Evolutionary conservation across 2,113 vertebrate species (phyloP), one percentile per base, ranked within the genome.

Genomic region (Phalacrocorax pelagicus): DNA sequence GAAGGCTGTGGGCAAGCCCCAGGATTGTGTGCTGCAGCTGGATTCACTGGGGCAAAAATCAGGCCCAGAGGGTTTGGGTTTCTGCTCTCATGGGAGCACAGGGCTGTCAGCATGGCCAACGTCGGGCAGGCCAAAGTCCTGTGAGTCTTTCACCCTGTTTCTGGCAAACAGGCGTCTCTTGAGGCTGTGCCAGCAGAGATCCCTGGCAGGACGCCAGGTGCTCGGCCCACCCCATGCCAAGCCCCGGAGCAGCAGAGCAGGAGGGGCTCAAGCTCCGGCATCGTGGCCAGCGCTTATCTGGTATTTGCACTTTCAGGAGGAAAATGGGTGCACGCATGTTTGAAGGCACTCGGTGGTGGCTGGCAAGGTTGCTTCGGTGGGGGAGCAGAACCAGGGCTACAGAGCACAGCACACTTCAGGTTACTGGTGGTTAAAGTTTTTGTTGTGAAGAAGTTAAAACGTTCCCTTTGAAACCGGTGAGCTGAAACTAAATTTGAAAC

Each of bases 281-380:
- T 55, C 1, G 0, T 1, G 1, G 58, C 46, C 52, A 12, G 58
- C 0, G 3, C 38, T 71, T 81, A 71, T 23, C 12, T 0, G 63
- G 63, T 40, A 9, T 9, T 49, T 38, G 70, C 42, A n/a, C 47
- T 9, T 5, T 15, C 29, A 10, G 51, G 55, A 70, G 12, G 49
- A 80, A 58, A 70, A 63, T 0, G 6, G 26, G 42, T 32, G 11
- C 1, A 1, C 1, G 2, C 4, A 1, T 3, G 6, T 74, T 40
- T 52, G 61, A n/a, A 52, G 17, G 42, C 52, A 8, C 32, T 52
- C 0, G 2, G 27, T 38, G 2, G 27, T 38, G 69, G 10, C 77
- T 62, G 55, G 30, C 55, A 22, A 59, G 65, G 38, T 58, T 77
- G 23, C 80, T 71, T 63, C 38, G 52, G 29, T 1, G 1, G 22